Base-by-base conservation (phyloP, 1,140 invertebrate species). In the Antheraea pernyi region DNA sequence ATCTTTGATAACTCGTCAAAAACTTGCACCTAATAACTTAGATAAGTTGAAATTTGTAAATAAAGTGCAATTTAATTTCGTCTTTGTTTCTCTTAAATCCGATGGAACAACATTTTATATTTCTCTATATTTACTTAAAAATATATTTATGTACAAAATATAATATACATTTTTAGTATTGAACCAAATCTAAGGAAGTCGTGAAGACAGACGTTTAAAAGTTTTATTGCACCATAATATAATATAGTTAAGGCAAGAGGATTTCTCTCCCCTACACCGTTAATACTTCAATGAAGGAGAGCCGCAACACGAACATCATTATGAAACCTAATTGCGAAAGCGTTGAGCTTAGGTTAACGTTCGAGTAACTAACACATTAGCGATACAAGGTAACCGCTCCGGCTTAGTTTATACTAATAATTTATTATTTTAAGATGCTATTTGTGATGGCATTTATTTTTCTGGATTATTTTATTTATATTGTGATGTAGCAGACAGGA, bases 1-100 rank as follows among this genome's bases (percentile, higher is more conserved):
- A 85, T 81, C 80, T 84, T 84, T 84, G 79, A 85, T 84, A 77
- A 82, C 77, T 77, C 73, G 71, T 75, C 76, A 80, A 79, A 73
- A 79, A 72, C 73, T 75, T 79, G 74, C 70, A 78, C 67, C 72
- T 73, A 67, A 70, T 75, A 71, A 69, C 64, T 68, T 59, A 64
- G n/a, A n/a, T n/a, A n/a, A n/a, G n/a, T n/a, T n/a, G n/a, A n/a
- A n/a, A n/a, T n/a, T n/a, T n/a, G n/a, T n/a, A n/a, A n/a, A n/a
- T n/a, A n/a, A n/a, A n/a, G 67, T 75, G 63, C 68, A 61, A 37
- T 69, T 59, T 69, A 46, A 75, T 66, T 53, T 53, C 46, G 46
- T 0, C 11, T 42, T 42, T 7, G 2, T 7, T 42, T 42, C n/a
- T 10, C 7, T 42, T 42, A 42, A 11, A 11, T 42, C 11, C 39